Evolutionary conservation across 2,888 invertebrate species (phyloP), one percentile per base, ranked within the genome.

Genomic region (Acronicta alni): DNA sequence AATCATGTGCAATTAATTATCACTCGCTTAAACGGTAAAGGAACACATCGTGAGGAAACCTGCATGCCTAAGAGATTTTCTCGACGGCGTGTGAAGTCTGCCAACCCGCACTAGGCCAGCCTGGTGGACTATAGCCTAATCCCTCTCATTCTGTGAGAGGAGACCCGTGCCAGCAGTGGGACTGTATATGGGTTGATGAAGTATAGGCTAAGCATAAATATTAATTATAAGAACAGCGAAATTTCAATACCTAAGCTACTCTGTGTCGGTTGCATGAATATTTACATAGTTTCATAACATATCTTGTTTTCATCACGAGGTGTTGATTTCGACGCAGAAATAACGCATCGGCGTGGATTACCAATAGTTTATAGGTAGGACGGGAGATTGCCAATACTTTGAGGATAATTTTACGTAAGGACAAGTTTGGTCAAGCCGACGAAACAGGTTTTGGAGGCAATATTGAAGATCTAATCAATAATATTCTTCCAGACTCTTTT

Each of bases 231-330:
- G 14, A n/a, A 35, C 7, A 42, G 30, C 35, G 15, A 43, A 4
- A 23, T 38, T 26, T 37, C n/a, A 26, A 45, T 9, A n/a, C n/a
- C 10, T 52, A 16, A 35, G 26, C 9, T 49, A 54, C 35, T 49
- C n/a, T 16, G 26, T 18, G 23, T 39, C 10, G 0, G 30, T 51
- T 62, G 70, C 46, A 51, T 46, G 46, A 62, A 17, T 9, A 51
- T 62, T 62, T 63, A 42, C 49, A 56, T 56, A 30, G 35, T 62
- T 62, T 55, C 47, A 41, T 51, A 47, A 56, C n/a, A 8, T 41
- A 26, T 68, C 26, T 67, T 32, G 45, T 61, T 60, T 48, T 53
- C 43, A 32, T 32, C 49, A 45, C 5, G 9, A 23, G 38, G 20
- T 67, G 45, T 44, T 45, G 23, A 37, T 67, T n/a, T 46, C 16